Evolutionary conservation across 2,113 vertebrate genomes (phyloP).

Genomic region (Calonectris borealis): DNA sequence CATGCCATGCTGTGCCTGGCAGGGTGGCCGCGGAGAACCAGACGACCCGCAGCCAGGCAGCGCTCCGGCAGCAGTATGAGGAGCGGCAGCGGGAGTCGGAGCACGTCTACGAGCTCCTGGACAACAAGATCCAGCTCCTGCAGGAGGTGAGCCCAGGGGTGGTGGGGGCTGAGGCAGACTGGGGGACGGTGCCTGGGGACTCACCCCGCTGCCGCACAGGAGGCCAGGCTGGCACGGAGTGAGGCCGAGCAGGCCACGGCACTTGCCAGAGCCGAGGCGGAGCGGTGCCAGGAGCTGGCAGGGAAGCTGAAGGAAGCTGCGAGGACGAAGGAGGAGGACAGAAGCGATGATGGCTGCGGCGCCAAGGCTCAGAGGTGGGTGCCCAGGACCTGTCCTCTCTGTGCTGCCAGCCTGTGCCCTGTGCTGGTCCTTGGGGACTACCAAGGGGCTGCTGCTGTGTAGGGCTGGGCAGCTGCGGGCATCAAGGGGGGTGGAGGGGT

Average conservation of each 20-base stretch:
- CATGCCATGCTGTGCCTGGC: not conserved
- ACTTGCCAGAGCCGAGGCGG: slow-evolving; percentile 77
- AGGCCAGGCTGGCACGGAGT: slow-evolving; percentile 79
- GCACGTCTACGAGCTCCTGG: slow-evolving; percentile 81
- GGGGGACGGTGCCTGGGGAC: fast-evolving
- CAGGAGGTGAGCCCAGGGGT: slow-evolving; percentile 77
- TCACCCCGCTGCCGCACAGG: slow-evolving; percentile 66
- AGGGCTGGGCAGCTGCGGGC: fast-evolving
- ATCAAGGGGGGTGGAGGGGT: not conserved
- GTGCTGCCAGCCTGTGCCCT: not conserved
- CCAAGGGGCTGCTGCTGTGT: not conserved
- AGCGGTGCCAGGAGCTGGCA: slow-evolving; percentile 77
- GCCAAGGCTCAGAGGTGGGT: slow-evolving; percentile 75
- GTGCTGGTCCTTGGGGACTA: not conserved
- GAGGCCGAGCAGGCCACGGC: slow-evolving; percentile 78
- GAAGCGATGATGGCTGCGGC: not conserved
- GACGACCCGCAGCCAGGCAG: slow-evolving; percentile 81
- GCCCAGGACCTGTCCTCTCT: not conserved
- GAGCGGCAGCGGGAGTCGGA: slow-evolving; percentile 82
- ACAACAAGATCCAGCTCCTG: slow-evolving; percentile 85
- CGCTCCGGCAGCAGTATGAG: slow-evolving; percentile 75
- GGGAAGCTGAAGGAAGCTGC: slow-evolving; percentile 75
- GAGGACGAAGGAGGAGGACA: slow-evolving; percentile 64
- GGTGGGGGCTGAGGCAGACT: fast-evolving
- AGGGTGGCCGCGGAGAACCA: slow-evolving; percentile 78